Evolutionary conservation across 2,888 invertebrate species (phyloP), one percentile per base, ranked within the genome.

Genomic region (Caenorhabditis sulstoni): DNA sequence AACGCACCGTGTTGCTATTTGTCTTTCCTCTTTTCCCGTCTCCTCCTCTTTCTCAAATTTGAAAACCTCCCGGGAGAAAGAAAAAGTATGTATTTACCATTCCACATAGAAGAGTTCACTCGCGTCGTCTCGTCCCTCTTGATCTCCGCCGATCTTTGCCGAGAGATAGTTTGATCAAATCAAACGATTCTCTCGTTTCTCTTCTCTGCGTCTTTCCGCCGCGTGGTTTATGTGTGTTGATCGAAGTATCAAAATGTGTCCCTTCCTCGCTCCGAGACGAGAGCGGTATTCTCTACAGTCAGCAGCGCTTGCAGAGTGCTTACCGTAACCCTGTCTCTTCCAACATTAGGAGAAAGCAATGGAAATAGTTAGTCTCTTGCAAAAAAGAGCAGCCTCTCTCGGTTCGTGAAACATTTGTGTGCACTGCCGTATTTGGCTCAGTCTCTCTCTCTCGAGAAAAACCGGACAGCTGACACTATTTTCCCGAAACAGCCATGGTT

Each of bases 241-340:
- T 70, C 70, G 61, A 70, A 62, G 62, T 53, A 70, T 62, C 70
- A 70, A 62, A 70, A 70, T 62, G 70, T 70, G 61, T 61, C 67
- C 44, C 29, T 7, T 7, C 29, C 29, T 7, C 29, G 29, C 29
- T 29, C 29, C 7, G 4, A 7, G 4, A 29, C 29, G 7, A 29
- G 29, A 29, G 29, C 7, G n/a, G n/a, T 7, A 29, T 7, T 29
- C 29, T 29, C 7, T 29, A 29, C 29, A 29, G 29, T 7, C 29
- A 29, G 29, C 29, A 29, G 29, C 3, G 29, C 29, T 3, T 29
- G 29, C 29, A 29, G 7, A 3, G 3, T 29, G 29, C 3, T 5
- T 5, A 29, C 29, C 29, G 29, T 29, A 29, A 29, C 29, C 29
- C 29, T 29, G 29, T 5, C 29, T 29, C 29, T 29, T 29, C 29